These are phyloP conservation scores for Dusona sp. DNA, from an alignment of 2,888 invertebrate genomes.

Conservation along the genomic window DNA sequence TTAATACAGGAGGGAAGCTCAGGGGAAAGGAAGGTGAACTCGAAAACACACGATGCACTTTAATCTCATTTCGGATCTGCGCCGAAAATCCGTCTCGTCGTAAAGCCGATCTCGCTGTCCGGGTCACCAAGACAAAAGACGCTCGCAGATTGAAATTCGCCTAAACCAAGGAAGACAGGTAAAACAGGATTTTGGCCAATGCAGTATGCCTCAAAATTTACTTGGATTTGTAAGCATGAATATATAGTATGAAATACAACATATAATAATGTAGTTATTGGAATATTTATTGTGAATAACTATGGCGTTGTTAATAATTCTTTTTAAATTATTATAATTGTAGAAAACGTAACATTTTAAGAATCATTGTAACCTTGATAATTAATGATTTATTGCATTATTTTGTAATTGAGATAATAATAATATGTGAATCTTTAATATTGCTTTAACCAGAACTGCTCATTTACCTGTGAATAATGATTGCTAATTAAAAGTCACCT, in stretches of 20 bases:
- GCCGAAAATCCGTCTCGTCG: constrained; percentile 69
- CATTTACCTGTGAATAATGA: not conserved
- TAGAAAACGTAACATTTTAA: not conserved
- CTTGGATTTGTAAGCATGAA: constrained; percentile 17
- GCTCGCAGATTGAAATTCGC: constrained; percentile 38
- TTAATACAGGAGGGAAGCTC: not conserved
- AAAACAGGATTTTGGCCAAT: constrained; percentile 75
- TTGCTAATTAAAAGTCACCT: not conserved
- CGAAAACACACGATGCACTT: constrained; percentile 19
- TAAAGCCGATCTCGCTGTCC: constrained; percentile 72
- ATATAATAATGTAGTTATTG: not conserved
- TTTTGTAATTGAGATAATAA: not conserved
- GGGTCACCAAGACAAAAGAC: constrained; percentile 36
- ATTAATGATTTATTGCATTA: not conserved
- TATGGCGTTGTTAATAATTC: not conserved
- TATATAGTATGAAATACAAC: not conserved
- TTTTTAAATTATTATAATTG: not conserved
- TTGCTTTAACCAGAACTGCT: not conserved
- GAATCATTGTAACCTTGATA: not conserved
- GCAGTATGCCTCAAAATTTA: constrained; percentile 66
- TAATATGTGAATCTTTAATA: not conserved
- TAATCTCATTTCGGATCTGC: constrained; percentile 72
- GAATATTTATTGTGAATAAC: not conserved
- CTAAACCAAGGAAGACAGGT: constrained; percentile 71
- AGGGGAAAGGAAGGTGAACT: not conserved